A percentile compares a stretch with the other conserved stretches of the same genome.
Conservation (phyloP, 2,888 invertebrate genomes). For the Cephus pulcher region DNA sequence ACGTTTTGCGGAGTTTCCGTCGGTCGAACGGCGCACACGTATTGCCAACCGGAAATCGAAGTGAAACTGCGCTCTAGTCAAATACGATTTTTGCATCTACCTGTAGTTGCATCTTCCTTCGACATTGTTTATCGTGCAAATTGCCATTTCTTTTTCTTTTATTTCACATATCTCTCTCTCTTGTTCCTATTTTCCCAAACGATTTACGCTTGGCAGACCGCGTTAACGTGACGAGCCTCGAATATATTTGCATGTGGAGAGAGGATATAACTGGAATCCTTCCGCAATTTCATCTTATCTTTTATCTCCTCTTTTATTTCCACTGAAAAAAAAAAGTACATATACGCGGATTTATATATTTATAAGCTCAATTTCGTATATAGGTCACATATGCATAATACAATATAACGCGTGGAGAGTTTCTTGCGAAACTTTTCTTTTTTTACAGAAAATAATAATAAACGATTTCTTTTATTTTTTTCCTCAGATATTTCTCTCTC, state of each 20-base stretch:
- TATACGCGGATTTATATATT: neutral
- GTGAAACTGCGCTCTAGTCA: neutral
- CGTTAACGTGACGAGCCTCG: neutral
- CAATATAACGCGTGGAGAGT: neutral
- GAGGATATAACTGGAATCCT: neutral
- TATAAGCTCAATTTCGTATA: neutral
- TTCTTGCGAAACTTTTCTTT: neutral
- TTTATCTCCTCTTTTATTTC: neutral
- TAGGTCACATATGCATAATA: neutral
- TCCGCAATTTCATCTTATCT: neutral
- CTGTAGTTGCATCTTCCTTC: neutral
- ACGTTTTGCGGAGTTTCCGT: slow-evolving; percentile 54
- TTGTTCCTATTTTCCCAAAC: neutral
- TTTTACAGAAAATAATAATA: neutral
- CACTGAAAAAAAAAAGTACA: neutral
- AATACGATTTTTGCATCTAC: neutral
- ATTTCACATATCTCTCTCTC: too few species aligned
- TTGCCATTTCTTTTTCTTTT: neutral
- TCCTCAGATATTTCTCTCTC: neutral
- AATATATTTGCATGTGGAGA: neutral
- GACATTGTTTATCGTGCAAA: neutral
- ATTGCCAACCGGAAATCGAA: neutral
- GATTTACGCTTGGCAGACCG: neutral
- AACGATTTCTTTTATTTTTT: neutral
- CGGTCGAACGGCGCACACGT: neutral